These are phyloP conservation scores for Acromyrmex charruanus DNA, from an alignment of 1,140 invertebrate genomes.

Conservation along the genomic window DNA sequence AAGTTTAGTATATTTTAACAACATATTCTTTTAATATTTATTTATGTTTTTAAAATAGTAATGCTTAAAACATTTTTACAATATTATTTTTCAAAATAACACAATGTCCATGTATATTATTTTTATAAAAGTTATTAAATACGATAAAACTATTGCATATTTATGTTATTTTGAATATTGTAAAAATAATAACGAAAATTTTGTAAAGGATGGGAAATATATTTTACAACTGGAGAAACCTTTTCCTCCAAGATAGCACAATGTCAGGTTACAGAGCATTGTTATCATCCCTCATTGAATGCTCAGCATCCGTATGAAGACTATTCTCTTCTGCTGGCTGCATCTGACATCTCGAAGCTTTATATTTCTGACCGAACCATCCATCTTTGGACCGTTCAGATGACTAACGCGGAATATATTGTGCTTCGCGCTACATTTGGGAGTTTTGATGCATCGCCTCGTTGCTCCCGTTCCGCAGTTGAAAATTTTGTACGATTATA, in stretches of 20 bases:
- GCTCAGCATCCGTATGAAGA: conserved; percentile 65
- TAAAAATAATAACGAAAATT: neutral
- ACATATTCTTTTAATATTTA: neutral
- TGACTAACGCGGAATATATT: conserved; percentile 59
- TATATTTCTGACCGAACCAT: conserved; percentile 47
- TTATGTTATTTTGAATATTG: neutral
- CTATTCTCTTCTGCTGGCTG: conserved; percentile 65
- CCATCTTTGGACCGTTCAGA: conserved; percentile 64
- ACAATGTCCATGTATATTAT: neutral
- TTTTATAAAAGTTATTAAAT: neutral
- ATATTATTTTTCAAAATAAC: neutral
- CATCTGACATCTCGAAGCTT: conserved; percentile 50
- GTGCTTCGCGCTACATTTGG: conserved; percentile 44
- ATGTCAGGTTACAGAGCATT: conserved; percentile 55
- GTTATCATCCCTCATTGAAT: conserved; percentile 68
- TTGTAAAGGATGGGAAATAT: neutral
- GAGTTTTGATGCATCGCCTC: conserved; percentile 6
- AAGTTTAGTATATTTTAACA: conserved; percentile 8
- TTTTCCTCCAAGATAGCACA: neutral
- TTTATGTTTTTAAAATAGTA: conserved; percentile 18
- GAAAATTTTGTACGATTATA: conserved; percentile 46
- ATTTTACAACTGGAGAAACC: neutral
- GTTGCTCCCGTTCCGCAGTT: neutral
- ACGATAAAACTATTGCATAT: neutral
- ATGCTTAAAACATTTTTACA: neutral